Evolutionary conservation across 2,113 vertebrate species (phyloP).

Genomic region (Ceyx melanurus): DNA sequence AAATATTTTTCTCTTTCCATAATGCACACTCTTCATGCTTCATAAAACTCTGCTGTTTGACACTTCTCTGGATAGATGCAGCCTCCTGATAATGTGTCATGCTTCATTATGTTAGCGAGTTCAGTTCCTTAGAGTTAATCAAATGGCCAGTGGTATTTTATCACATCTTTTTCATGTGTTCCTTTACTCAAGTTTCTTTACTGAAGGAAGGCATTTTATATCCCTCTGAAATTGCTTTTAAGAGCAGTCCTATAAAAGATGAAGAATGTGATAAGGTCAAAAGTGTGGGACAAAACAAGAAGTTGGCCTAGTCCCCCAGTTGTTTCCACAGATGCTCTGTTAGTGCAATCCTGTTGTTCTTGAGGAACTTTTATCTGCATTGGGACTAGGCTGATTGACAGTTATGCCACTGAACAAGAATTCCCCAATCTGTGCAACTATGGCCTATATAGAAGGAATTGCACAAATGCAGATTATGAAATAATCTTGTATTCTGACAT

Average conservation of each 20-base stretch:
- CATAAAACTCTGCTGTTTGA: neutral
- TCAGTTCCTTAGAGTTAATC: slow-evolving; percentile 5
- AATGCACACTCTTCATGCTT: neutral
- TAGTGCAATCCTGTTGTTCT: neutral
- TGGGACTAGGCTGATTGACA: neutral
- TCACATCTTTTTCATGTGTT: neutral
- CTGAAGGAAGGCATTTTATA: neutral
- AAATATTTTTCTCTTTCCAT: neutral
- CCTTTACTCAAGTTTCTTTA: neutral
- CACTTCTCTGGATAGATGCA: slow-evolving; percentile 3
- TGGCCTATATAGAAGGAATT: neutral
- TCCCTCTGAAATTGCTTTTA: neutral
- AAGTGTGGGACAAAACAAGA: neutral
- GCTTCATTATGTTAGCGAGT: neutral
- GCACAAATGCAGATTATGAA: neutral
- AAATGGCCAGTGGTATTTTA: neutral
- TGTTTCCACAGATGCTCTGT: neutral
- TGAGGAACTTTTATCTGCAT: neutral
- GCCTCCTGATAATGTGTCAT: neutral
- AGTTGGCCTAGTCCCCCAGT: neutral
- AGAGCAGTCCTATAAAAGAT: neutral
- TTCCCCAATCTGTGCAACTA: neutral
- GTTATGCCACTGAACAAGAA: neutral
- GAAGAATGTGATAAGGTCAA: neutral
- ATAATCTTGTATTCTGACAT: neutral